Base-by-base conservation (phyloP, 2,888 invertebrate species). In the Erebia epiphron region DNA sequence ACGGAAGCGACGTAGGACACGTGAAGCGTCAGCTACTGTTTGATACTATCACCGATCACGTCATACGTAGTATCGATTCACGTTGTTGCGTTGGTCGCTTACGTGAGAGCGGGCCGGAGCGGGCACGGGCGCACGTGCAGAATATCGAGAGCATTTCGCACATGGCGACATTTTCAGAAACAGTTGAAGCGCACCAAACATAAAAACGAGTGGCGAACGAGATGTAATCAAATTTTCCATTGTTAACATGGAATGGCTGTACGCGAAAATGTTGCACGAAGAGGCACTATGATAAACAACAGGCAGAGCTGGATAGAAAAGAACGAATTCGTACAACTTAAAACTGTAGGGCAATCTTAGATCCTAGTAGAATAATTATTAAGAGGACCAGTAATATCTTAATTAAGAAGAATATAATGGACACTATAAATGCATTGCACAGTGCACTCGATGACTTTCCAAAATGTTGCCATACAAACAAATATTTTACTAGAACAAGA, bases 351-450 rank as follows among this genome's bases (percentile, higher is more conserved):
- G 18, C 54, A 54, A 54, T 54, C 54, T 18, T 54, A 3, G 18
- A 10, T 54, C 18, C 10, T 54, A 10, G 16, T 18, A 54, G 10
- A n/a, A 52, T 9, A 54, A 54, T 35, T 35, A 16, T 54, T 54
- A 54, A 50, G 16, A 18, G 18, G 54, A 18, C 10, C 16, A 18
- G 9, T 54, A 54, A 61, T 46, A 62, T 63, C 57, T 41, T 35
- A 67, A 69, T 50, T 64, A 11, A 61, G 49, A 35, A 56, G 5
- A 43, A 18, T 56, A 14, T 21, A 57, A 57, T 50, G 49, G 21
- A 49, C 16, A 43, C 46, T 62, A 57, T 26, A 62, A 62, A 62
- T 62, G 62, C 62, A 62, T 62, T 62, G 62, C 46, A 62, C 14
- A 49, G 21, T 62, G 62, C 46, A 49, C 26, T 62, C 14, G 46